These are phyloP conservation scores for Rana temporaria DNA, from an alignment of 2,113 vertebrate genomes.

Conservation along the genomic window DNA sequence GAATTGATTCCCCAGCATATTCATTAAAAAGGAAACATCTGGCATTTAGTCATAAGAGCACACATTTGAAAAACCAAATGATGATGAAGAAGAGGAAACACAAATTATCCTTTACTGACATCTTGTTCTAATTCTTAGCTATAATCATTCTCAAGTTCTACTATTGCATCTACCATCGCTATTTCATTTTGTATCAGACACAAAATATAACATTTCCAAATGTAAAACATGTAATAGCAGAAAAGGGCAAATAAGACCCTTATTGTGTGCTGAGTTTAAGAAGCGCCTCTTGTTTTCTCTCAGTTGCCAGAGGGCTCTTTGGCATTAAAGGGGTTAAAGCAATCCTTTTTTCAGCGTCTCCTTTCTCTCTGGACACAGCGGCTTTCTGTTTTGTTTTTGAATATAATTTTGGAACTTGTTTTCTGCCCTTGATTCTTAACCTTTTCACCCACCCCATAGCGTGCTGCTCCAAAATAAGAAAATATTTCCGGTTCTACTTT, in stretches of 20 bases:
- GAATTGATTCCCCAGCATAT: too few species aligned
- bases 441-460: conserved; percentile 49
- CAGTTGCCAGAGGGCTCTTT: conserved; percentile 21
- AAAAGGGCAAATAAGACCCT: conserved; percentile 11
- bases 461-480: conserved; percentile 37
- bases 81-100: background rate
- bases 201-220: conserved; percentile 6
- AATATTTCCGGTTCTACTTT: conserved; percentile 33
- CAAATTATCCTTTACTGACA: background rate
- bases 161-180: background rate
- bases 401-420: conserved; percentile 39
- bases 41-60: too few species aligned
- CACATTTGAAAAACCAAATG: background rate
- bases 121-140: background rate
- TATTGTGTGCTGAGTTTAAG: conserved; percentile 32
- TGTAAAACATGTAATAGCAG: conserved; percentile 21
- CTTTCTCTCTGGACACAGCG: conserved; percentile 11
- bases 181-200: too few species aligned
- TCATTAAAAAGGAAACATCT: too few species aligned
- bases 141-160: conserved; percentile 4
- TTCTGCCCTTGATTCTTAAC: conserved; percentile 52
- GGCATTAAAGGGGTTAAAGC: conserved; percentile 37
- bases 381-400: conserved; percentile 46
- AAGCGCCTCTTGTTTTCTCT: conserved; percentile 12
- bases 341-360: conserved; percentile 9